Evolutionary conservation across 2,113 vertebrate genomes (phyloP), one percentile per base, ranked within the genome.

Genomic region (Pholis gunnellus): DNA sequence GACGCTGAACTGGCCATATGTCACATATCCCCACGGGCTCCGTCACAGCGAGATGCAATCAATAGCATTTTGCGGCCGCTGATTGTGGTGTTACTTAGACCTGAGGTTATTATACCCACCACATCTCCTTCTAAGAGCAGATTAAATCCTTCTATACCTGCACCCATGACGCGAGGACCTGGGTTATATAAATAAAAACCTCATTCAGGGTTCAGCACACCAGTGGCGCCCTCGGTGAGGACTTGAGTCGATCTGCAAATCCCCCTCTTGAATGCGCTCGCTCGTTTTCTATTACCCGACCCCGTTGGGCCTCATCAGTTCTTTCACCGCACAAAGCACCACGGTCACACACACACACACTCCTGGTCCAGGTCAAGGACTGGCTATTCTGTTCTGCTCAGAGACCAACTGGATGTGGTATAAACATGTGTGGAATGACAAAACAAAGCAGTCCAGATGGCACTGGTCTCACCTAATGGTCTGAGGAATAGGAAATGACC

Each of bases 1-100:
- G 74, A 84, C 5, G 11, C 72, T 79, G 78, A 82, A 69, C 56
- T 9, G 59, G 72, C 90, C 84, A 87, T 85, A 85, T 92, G 90
- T 79, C 88, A 22, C 1, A 36, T 2, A 73, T 90, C 78, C 88
- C 91, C 20, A 2, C 76, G 87, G 89, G 64, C 71, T 50, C 34
- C 0, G 64, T 80, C 78, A 76, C 77, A 81, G 78, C 56, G 14
- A 85, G 78, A 80, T 52, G 25, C 42, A 74, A 89, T 93, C 91
- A 89, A 93, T 92, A 84, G 48, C 48, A 54, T 81, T 89, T 75
- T 79, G 54, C 7, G 0, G 44, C 54, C 27, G 27, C 59, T 82
- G 75, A 72, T 83, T 77, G 61, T 65, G 76, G 57, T 25, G 82
- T 44, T 52, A 38, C 78, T 72, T 73, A 36, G 83, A 78, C 67